Percentiles rank a stretch among this genome's conserved stretches.
phyloP scores from a whole-genome alignment of 2,888 invertebrate genomes.

The Ormyrus labotus region DNA sequence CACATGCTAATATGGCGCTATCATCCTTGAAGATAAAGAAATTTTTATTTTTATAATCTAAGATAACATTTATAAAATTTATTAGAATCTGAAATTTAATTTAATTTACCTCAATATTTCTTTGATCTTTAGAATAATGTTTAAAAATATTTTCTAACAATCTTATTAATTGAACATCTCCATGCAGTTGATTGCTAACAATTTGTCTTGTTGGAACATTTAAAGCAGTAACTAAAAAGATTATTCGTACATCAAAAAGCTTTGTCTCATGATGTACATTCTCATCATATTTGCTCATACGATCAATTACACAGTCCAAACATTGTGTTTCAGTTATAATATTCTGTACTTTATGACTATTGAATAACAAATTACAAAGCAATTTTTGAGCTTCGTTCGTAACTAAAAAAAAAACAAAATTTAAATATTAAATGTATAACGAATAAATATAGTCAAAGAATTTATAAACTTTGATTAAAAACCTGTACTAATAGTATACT shows the following conservation, averaged over 20 bases:
- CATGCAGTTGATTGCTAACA: conserved; percentile 83
- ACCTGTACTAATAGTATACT: conserved; percentile 39
- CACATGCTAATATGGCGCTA: conserved; percentile 82
- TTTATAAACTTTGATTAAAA: conserved; percentile 4
- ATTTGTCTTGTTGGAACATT: conserved; percentile 82
- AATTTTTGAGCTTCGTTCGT: conserved; percentile 90
- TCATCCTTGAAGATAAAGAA: conserved; percentile 75
- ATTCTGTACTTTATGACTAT: conserved; percentile 81
- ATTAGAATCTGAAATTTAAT: not conserved
- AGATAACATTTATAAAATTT: not conserved
- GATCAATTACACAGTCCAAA: conserved; percentile 80
- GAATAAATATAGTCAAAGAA: conserved; percentile 11
- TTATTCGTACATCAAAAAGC: conserved; percentile 90
- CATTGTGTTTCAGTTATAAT: conserved; percentile 69
- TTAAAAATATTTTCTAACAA: conserved; percentile 81
- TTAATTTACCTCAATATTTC: conserved; percentile 36
- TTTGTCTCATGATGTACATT: conserved; percentile 84
- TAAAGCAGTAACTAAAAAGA: conserved; percentile 92
- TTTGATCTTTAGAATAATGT: conserved; percentile 22
- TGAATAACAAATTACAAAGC: conserved; percentile 91
- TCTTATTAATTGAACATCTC: conserved; percentile 82
- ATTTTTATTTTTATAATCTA: not conserved
- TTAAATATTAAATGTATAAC: conserved; percentile 13
- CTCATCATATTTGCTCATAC: conserved; percentile 82
- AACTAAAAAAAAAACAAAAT: conserved; percentile 71